These are phyloP conservation scores for Budorcas taxicolor DNA, from an alignment of 2,113 vertebrate genomes.

Conservation along the genomic window DNA sequence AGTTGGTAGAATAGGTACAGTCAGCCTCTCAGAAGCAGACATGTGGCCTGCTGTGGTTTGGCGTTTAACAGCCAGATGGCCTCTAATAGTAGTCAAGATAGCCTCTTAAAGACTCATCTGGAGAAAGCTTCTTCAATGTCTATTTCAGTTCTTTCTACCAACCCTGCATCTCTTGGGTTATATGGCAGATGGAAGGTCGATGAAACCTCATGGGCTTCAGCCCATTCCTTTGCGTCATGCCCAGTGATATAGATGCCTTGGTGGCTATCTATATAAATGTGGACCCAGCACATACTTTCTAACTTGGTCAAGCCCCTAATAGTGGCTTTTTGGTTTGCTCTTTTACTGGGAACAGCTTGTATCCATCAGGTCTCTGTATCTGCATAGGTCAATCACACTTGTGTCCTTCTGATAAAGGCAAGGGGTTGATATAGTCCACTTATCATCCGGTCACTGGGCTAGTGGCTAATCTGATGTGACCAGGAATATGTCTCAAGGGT, in stretches of 20 bases:
- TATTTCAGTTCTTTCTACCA: not conserved
- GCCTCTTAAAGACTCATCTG: not conserved
- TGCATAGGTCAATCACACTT: not conserved
- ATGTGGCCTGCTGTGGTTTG: not conserved
- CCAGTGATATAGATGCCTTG: not conserved
- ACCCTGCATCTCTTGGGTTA: not conserved
- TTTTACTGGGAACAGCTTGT: not conserved
- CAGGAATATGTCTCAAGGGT: not conserved
- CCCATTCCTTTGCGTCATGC: not conserved
- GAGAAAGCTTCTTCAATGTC: not conserved
- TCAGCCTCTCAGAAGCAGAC: not conserved
- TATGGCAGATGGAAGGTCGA: not conserved
- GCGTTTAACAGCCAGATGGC: not conserved
- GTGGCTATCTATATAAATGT: not conserved
- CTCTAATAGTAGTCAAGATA: not conserved
- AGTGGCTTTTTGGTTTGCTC: not conserved
- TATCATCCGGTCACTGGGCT: not conserved
- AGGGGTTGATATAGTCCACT: not conserved
- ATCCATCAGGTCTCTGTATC: not conserved
- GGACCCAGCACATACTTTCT: not conserved
- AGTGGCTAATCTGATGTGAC: not conserved
- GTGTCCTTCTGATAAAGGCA: not conserved
- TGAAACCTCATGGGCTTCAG: not conserved
- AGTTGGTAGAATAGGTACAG: not conserved
- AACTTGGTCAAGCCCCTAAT: not conserved